Evolutionary conservation across 2,113 vertebrate species (phyloP).

Genomic region (Toxostoma redivivum): DNA sequence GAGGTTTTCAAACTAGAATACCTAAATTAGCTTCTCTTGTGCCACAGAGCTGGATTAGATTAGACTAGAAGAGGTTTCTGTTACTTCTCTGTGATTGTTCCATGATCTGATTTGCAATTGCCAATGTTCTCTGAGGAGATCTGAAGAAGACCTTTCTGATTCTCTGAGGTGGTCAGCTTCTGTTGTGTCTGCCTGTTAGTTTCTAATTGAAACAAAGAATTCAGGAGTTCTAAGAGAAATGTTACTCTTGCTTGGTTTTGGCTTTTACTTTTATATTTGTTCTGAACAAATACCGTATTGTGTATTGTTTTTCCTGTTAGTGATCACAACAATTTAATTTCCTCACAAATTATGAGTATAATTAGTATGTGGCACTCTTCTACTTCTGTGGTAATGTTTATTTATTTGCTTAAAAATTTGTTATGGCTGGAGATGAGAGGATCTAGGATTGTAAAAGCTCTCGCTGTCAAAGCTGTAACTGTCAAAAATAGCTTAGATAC

Average conservation of each 20-base stretch:
- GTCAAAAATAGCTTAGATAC: background rate
- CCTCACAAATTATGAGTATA: background rate
- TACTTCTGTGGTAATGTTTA: background rate
- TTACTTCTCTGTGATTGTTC: background rate
- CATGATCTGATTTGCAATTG: background rate
- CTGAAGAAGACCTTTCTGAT: background rate
- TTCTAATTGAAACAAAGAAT: background rate
- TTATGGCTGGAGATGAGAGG: background rate
- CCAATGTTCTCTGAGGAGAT: background rate
- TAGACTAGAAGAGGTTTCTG: background rate
- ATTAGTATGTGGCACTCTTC: background rate
- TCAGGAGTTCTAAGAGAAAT: background rate
- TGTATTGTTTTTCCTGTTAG: background rate
- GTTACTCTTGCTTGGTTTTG: background rate
- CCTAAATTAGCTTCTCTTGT: background rate
- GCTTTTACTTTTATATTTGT: background rate
- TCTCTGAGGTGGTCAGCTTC: background rate
- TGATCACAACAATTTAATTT: slow-evolving; percentile 3
- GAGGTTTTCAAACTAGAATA: background rate
- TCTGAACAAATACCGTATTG: background rate
- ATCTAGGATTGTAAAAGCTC: background rate
- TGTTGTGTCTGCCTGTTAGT: background rate
- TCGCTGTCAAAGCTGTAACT: background rate
- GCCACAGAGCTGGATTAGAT: background rate
- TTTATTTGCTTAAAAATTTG: background rate